Percentiles rank a stretch among this genome's conserved stretches.
Evolutionary conservation across 1,140 invertebrate species (phyloP).

Genomic region (Brachionus paranguensis): DNA sequence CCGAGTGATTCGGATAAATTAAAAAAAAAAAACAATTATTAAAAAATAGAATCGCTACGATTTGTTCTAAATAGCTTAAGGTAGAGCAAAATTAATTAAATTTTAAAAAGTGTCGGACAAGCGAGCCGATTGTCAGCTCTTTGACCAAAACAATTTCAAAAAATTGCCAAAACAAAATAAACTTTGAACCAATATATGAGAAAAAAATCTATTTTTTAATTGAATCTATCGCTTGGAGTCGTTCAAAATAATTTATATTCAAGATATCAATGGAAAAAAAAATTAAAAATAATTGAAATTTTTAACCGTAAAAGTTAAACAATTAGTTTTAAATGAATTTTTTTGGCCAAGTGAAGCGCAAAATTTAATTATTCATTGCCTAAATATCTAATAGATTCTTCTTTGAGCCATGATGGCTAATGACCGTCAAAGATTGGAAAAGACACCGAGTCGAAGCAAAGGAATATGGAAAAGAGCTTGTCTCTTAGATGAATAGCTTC

Average conservation of each 20-base stretch:
- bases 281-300: neutral
- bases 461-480: neutral
- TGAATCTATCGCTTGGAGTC: neutral
- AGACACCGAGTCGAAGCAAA: neutral
- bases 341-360: neutral
- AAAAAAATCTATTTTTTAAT: neutral
- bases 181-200: neutral
- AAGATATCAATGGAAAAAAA: neutral
- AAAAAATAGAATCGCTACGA: neutral
- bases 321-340: neutral
- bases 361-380: slow-evolving; percentile 13
- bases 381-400: neutral
- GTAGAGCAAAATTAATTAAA: neutral
- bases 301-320: slow-evolving; percentile 31
- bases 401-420: slow-evolving; percentile 1
- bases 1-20: neutral
- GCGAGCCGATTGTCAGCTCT: neutral
- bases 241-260: neutral
- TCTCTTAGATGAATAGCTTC: neutral
- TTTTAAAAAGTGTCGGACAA: neutral
- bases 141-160: neutral
- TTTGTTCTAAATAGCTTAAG: neutral
- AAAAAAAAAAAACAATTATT: neutral
- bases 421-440: neutral
- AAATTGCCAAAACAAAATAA: neutral